Conservation (phyloP, 2,113 vertebrate genomes). For the Grammomys dolichurus region DNA sequence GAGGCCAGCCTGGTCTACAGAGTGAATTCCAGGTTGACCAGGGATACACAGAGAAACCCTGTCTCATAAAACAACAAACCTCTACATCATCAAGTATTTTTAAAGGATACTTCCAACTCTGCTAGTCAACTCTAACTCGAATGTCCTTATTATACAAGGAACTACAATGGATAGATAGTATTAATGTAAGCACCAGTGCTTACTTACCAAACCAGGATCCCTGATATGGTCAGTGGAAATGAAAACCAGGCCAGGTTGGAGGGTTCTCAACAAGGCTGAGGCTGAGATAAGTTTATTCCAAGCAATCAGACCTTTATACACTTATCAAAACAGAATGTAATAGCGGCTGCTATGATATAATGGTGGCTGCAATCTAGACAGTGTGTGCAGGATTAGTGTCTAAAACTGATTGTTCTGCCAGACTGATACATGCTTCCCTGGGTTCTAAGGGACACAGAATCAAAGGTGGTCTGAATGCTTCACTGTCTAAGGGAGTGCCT, state of each 20-base stretch:
- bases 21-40: background rate
- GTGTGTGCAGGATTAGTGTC: background rate
- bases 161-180: background rate
- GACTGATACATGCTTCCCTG: background rate
- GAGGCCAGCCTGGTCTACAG: background rate
- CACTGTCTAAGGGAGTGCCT: background rate
- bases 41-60: background rate
- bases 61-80: background rate
- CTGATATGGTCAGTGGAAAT: background rate
- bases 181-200: background rate
- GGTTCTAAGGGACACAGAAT: background rate
- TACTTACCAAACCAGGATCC: background rate
- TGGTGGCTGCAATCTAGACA: background rate
- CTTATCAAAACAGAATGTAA: background rate
- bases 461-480: background rate
- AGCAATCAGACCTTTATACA: background rate
- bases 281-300: background rate
- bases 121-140: conserved; percentile 33
- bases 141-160: background rate
- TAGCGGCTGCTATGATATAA: background rate
- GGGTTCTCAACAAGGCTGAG: background rate
- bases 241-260: background rate
- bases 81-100: background rate
- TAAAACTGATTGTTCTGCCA: background rate
- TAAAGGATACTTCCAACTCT: background rate